Base-by-base conservation (phyloP, 2,113 vertebrate genomes). In the Peromyscus polionotus region DNA sequence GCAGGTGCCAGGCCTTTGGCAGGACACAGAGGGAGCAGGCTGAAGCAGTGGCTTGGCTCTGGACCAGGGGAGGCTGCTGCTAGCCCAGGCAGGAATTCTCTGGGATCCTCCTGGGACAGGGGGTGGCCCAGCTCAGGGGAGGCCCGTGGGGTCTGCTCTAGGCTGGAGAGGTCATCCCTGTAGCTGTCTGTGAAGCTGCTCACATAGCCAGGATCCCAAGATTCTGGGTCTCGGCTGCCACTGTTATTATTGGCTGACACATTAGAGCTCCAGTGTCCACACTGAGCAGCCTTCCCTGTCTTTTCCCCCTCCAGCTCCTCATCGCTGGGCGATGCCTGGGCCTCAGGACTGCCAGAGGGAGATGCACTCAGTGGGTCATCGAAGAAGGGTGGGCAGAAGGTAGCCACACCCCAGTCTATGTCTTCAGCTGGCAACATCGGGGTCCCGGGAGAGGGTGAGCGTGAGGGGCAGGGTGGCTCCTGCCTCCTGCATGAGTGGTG, bases 231-330 rank as follows among this genome's bases (percentile, higher is more conserved):
- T 0, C 65, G 97, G 96, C 98, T 95, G 13, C 94, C 75, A 0
- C 98, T 98, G 95, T 99, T 99, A 97, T 99, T 99, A 97, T 99
- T 99, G 91, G 99, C 98, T 0, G 99, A 99, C 92, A 98, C 98
- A 81, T 99, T 99, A 39, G 99, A 99, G 57, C 98, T 98, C 99
- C 99, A 99, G 28, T 99, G 99, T 57, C 98, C 98, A 2, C 83
- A 98, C 97, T 98, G 98, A 36, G 94, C 1, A 0, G 92, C 45
- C 42, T 91, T 87, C 65, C 51, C 92, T 0, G 0, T 5, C 48
- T 96, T 98, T 9, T 75, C 24, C 16, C 6, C 93, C 73, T 96
- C 93, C 54, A 42, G 31, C 42, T 95, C 11, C 80, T 59, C 98
- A 88, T 98, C 98, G 0, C 98, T 91, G 0, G 97, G 98, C 2